Evolutionary conservation across 1,140 invertebrate species (phyloP).

Genomic region (Battus philenor): DNA sequence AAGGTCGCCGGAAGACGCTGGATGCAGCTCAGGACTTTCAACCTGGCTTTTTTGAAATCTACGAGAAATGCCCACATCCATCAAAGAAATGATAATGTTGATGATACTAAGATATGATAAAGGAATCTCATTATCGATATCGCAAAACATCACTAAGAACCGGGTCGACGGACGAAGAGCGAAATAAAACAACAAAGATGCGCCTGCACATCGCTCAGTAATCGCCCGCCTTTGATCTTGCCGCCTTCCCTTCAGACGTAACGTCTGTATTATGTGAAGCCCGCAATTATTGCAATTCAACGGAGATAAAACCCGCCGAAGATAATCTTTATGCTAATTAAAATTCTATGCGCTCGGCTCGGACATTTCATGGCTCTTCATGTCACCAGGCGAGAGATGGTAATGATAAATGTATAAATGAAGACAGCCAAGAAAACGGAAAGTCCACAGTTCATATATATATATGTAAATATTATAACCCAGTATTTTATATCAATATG

Average conservation of each 20-base stretch:
- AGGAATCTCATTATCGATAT: conserved; percentile 14
- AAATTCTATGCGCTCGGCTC: conserved; percentile 1
- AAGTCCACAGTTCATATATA: too few species aligned
- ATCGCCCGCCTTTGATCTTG: conserved; percentile 35
- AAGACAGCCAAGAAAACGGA: too few species aligned
- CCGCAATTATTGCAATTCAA: conserved; percentile 6
- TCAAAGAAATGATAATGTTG: neutral
- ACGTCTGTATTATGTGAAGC: conserved; percentile 9
- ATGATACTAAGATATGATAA: too few species aligned
- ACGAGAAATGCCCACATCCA: neutral
- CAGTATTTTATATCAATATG: too few species aligned
- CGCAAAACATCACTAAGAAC: conserved; percentile 4
- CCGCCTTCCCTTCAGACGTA: conserved; percentile 17
- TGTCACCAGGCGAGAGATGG: neutral
- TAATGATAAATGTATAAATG: too few species aligned
- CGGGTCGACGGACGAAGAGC: conserved; percentile 25
- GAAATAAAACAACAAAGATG: conserved; percentile 30
- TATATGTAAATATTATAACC: too few species aligned
- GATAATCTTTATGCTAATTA: conserved; percentile 8
- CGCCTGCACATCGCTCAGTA: conserved; percentile 31
- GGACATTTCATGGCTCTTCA: neutral
- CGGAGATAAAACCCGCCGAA: neutral
- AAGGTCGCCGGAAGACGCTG: too few species aligned
- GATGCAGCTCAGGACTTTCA: too few species aligned
- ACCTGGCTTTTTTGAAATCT: neutral